These are phyloP conservation scores for Eremobia ochroleuca DNA, from an alignment of 2,888 invertebrate species.

Conservation along the genomic window DNA sequence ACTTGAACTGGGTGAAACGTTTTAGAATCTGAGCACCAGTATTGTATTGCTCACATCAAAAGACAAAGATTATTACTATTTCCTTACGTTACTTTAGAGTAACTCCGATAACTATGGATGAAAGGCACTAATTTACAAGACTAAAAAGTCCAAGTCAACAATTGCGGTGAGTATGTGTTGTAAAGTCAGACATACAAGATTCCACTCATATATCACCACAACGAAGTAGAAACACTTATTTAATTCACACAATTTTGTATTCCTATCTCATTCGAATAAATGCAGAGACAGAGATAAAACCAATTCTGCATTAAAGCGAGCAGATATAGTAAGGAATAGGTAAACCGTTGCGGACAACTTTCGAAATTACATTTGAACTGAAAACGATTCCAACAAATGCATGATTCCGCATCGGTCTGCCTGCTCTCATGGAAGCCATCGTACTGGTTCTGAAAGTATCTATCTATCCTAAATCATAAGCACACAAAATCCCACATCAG, in stretches of 20 bases:
- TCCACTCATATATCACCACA: slow-evolving; percentile 64
- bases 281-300: slow-evolving; percentile 85
- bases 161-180: slow-evolving; percentile 74
- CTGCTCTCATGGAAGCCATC: slow-evolving; percentile 69
- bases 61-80: slow-evolving; percentile 41
- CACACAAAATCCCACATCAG: slow-evolving; percentile 75
- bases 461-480: slow-evolving; percentile 73
- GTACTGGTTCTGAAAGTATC: slow-evolving; percentile 65
- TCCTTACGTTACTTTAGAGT: slow-evolving; percentile 46
- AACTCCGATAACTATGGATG: slow-evolving; percentile 38
- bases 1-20: slow-evolving; percentile 49
- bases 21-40: slow-evolving; percentile 50
- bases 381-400: slow-evolving; percentile 24
- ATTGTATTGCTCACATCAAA: slow-evolving; percentile 35
- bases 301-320: slow-evolving; percentile 80
- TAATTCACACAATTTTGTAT: slow-evolving; percentile 77
- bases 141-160: slow-evolving; percentile 65
- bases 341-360: slow-evolving; percentile 57
- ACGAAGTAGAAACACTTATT: slow-evolving; percentile 70
- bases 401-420: slow-evolving; percentile 53
- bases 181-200: slow-evolving; percentile 70
- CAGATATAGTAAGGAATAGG: slow-evolving; percentile 61
- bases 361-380: slow-evolving; percentile 34
- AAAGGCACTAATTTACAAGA: slow-evolving; percentile 60
- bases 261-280: slow-evolving; percentile 87